A percentile compares a stretch with the other conserved stretches of the same genome.
phyloP scores from a whole-genome alignment of 2,113 vertebrate species.

The Sebastes schlegelii region DNA sequence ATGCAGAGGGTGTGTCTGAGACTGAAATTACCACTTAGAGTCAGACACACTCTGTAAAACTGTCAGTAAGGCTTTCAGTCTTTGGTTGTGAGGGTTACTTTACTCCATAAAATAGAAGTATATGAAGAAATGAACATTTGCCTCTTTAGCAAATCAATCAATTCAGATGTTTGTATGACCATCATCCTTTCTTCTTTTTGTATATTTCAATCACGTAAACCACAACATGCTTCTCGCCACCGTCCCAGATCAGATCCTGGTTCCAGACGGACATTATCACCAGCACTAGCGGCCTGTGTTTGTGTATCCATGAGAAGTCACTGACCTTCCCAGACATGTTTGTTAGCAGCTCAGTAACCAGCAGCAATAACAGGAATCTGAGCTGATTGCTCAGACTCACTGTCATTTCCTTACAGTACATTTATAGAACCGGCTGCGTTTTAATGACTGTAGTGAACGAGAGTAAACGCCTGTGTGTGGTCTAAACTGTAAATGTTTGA shows the following conservation, averaged over 20 bases:
- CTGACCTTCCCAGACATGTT: slow-evolving; percentile 65
- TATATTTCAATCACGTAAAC: slow-evolving; percentile 3
- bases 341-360: slow-evolving; percentile 65
- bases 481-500: slow-evolving; percentile 4
- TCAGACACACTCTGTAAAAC: slow-evolving; percentile 34
- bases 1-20: slow-evolving; percentile 47
- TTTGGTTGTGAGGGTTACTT: not conserved
- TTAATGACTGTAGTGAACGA: slow-evolving; percentile 26
- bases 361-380: slow-evolving; percentile 78
- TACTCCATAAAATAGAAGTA: slow-evolving; percentile 18
- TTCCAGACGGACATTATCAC: slow-evolving; percentile 31
- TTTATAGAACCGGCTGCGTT: slow-evolving; percentile 44
- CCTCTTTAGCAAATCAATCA: slow-evolving; percentile 34
- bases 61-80: slow-evolving; percentile 28
- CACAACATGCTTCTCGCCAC: not conserved
- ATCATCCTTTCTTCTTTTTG: not conserved
- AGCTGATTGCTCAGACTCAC: slow-evolving; percentile 68
- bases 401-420: slow-evolving; percentile 73
- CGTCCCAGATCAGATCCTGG: not conserved
- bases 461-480: not conserved
- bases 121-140: slow-evolving; percentile 11
- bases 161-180: not conserved
- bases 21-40: slow-evolving; percentile 44
- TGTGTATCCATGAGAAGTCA: slow-evolving; percentile 50
- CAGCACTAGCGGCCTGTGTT: slow-evolving; percentile 37